Percentiles rank a stretch among this genome's conserved stretches.
phyloP scores from a whole-genome alignment of 2,113 vertebrate genomes.

The Apteryx owenii region DNA sequence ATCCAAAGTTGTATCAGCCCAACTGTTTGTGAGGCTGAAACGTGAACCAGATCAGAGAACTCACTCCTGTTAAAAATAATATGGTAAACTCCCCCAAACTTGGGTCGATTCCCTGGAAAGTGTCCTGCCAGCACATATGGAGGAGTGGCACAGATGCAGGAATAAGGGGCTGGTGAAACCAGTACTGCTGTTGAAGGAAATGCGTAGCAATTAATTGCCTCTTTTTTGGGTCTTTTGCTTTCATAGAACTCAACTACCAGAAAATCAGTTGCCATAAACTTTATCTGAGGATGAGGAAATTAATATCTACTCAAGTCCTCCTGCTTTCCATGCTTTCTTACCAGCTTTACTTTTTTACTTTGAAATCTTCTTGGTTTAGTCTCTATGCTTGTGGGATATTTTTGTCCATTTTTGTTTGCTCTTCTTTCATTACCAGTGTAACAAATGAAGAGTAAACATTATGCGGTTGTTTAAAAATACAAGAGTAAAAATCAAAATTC shows the following conservation, averaged over 20 bases:
- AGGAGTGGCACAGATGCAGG: neutral
- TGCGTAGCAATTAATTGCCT: neutral
- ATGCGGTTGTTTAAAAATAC: neutral
- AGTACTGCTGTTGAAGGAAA: neutral
- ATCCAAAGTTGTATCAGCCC: neutral
- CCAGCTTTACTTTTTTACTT: neutral
- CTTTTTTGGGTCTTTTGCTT: neutral
- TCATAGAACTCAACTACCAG: neutral
- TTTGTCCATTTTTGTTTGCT: neutral
- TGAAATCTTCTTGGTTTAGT: neutral
- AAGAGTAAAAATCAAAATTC: neutral
- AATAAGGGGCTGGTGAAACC: neutral
- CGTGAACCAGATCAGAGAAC: neutral
- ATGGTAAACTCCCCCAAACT: fast-evolving
- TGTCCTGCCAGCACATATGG: fast-evolving
- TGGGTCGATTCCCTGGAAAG: too few species aligned
- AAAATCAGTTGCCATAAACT: neutral
- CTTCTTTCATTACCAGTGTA: neutral
- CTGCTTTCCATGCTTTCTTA: neutral
- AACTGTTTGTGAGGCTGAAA: neutral
- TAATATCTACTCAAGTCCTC: neutral
- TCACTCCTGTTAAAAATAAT: fast-evolving
- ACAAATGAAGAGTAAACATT: neutral
- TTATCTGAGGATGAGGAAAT: neutral
- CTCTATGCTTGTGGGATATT: neutral